Evolutionary conservation across 2,888 invertebrate species (phyloP), one percentile per base, ranked within the genome.

Genomic region (Latheticus oryzae): DNA sequence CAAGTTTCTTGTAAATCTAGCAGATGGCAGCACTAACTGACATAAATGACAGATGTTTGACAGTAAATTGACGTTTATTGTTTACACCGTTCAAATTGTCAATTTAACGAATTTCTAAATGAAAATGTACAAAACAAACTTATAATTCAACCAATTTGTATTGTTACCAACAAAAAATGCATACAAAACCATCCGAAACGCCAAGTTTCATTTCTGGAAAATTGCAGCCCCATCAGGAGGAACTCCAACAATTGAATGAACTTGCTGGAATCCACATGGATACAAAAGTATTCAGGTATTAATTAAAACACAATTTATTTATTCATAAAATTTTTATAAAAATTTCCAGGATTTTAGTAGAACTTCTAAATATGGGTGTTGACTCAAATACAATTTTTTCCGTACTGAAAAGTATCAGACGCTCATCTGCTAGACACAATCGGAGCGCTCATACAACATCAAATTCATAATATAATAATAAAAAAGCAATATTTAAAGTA

Each of bases 191-290:
- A 0, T 7, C 35, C 1, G 51, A 51, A 19, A 51, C 17, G 3
- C 4, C 24, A 16, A 23, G 3, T 9, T 5, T 12, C 19, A 5
- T 23, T 15, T 15, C 33, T 1, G 35, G 13, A 17, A 40, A 9
- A n/a, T 33, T 55, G 12, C 47, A 16, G 24, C 70, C 72, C 5
- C 69, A 72, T 57, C 72, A 72, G 48, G 67, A 66, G 28, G 70
- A 72, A 56, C 52, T 72, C n/a, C 61, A 66, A 7, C 63, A 68
- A 23, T 55, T 72, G 21, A 66, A 66, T 3, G 69, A 70, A 58
- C 42, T 72, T 21, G 72, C 69, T 32, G 72, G 70, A 19, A 65
- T 72, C 60, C 63, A 67, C 28, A 71, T 72, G 69, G 64, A 68
- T 43, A 50, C 52, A 16, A 64, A 67, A 43, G 60, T 71, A 37